Percentiles rank a stretch among this genome's conserved stretches.
These are phyloP conservation scores for Choristoneura fumiferana DNA, from an alignment of 1,140 invertebrate species.

Conservation along the genomic window DNA sequence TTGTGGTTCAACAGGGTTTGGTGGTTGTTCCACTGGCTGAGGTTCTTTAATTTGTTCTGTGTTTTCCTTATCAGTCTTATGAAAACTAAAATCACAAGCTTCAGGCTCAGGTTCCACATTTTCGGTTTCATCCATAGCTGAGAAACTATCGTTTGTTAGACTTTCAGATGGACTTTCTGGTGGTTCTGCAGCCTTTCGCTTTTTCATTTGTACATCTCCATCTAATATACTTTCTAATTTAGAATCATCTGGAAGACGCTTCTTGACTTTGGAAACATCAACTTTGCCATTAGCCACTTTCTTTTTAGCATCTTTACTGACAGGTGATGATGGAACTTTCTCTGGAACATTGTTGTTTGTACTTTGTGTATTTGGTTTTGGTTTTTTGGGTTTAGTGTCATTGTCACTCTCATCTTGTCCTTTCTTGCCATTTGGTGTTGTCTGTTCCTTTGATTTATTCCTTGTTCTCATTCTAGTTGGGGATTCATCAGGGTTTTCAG, in stretches of 20 bases:
- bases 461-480: slow-evolving; percentile 92
- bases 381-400: slow-evolving; percentile 74
- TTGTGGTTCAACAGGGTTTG: slow-evolving; percentile 46
- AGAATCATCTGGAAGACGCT: slow-evolving; percentile 81
- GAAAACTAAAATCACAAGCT: slow-evolving; percentile 74
- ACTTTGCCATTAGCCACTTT: slow-evolving; percentile 83
- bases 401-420: slow-evolving; percentile 85
- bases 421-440: slow-evolving; percentile 80
- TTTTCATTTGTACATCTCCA: slow-evolving; percentile 82
- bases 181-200: slow-evolving; percentile 84
- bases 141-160: slow-evolving; percentile 88
- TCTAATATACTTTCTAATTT: slow-evolving; percentile 79
- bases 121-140: slow-evolving; percentile 87
- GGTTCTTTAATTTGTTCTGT: slow-evolving; percentile 70
- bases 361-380: slow-evolving; percentile 62
- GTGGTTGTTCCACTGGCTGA: slow-evolving; percentile 51
- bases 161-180: slow-evolving; percentile 88
- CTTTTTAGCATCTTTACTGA: slow-evolving; percentile 80
- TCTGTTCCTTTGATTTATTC: slow-evolving; percentile 90
- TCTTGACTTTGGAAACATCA: slow-evolving; percentile 84
- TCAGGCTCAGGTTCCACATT: slow-evolving; percentile 80
- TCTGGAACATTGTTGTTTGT: slow-evolving; percentile 70
- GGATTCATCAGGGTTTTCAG: slow-evolving; percentile 88
- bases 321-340: slow-evolving; percentile 79
- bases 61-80: slow-evolving; percentile 67